Percentiles rank a stretch among this genome's conserved stretches.
Evolutionary conservation across 2,113 vertebrate genomes (phyloP).

Genomic region (Ellobius talpinus): DNA sequence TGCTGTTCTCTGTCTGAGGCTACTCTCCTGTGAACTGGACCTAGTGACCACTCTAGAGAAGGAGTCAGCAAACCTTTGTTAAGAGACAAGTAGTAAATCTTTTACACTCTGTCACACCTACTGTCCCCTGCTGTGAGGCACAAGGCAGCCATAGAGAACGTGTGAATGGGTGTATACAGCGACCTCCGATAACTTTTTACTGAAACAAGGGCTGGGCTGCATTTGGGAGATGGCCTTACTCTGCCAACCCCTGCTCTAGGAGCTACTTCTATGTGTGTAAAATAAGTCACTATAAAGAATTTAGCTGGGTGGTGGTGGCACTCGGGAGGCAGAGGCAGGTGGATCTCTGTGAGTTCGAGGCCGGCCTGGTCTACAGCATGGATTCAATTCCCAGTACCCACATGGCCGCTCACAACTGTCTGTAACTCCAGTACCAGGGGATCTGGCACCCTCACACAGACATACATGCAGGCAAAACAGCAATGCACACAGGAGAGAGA

Average conservation of each 20-base stretch:
- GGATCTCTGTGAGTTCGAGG: background rate
- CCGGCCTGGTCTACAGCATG: background rate
- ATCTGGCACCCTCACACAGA: too few relatives aligned
- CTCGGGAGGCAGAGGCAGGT: background rate
- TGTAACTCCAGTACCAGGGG: background rate
- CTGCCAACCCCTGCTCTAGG: background rate
- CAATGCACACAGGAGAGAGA: background rate
- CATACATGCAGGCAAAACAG: background rate
- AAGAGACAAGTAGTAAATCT: background rate
- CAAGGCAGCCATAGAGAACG: background rate
- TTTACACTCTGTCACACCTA: background rate
- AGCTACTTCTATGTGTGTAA: background rate
- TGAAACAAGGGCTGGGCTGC: background rate
- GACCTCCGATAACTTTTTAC: background rate
- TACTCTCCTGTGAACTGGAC: background rate
- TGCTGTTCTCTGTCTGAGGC: background rate
- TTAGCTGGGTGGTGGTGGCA: background rate
- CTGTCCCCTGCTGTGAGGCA: background rate
- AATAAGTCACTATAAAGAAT: conserved; percentile 24
- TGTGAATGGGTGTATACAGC: background rate
- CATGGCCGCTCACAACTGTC: background rate
- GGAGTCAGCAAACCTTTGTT: background rate
- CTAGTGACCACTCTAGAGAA: background rate
- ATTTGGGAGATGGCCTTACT: background rate
- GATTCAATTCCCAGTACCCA: background rate